Base-by-base conservation (phyloP, 1,140 invertebrate species). In the Papilio helenus region DNA sequence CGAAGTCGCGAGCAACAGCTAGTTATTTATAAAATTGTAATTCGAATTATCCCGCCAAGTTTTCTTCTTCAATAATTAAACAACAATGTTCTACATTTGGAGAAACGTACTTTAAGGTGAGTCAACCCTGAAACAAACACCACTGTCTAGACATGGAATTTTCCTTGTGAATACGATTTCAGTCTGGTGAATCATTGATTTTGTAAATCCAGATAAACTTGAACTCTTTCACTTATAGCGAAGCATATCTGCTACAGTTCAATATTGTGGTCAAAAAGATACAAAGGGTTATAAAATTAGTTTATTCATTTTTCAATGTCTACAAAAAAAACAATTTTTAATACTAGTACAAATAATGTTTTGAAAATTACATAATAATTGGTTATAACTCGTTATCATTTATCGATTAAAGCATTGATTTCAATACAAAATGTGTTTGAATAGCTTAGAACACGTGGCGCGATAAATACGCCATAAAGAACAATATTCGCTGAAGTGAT, bases 401-500 rank as follows among this genome's bases (percentile, higher is more conserved):
- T 9, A 55, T 5, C 51, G 18, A 26, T 49, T 23, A 16, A 46
- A 29, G 23, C 72, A 51, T 39, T 34, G 46, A 39, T 76, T 76
- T 34, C 74, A 76, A 76, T 76, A 76, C 34, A n/a, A 58, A 14
- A 14, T 58, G 51, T 76, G 55, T 76, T 51, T 58, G 29, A 76
- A 76, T 58, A 34, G 18, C 23, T 49, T 16, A 1, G 49, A 55
- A 58, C 74, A 76, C 74, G 74, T 76, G 74, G 14, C 74, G 46
- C 29, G 46, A 76, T 76, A 58, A 76, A 76, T 44, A 4, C 29
- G 49, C 29, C 49, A 39, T 76, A 55, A 34, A 76, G 51, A 76
- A 76, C 74, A 76, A 76, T 76, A 76, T 76, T 23, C 74, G 18
- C 3, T 9, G 51, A 76, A 16, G 49, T 39, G 74, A 58, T 76